Base-by-base conservation (phyloP, 2,888 invertebrate genomes). In the Chloroclysta siterata region DNA sequence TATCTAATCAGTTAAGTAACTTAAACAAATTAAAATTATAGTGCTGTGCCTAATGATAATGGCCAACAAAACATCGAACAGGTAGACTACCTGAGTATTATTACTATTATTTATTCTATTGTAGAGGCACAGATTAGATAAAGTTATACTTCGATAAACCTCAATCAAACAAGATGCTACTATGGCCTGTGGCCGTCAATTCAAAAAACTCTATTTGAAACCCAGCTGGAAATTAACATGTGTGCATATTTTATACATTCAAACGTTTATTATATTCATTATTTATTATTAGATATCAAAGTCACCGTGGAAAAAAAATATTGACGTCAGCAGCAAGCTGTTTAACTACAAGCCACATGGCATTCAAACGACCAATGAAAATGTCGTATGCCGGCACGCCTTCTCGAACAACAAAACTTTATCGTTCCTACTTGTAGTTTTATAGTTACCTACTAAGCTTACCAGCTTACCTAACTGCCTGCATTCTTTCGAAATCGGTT, bases 331-430 rank as follows among this genome's bases (percentile, higher is more conserved):
- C 17, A 44, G 10, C 28, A n/a, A 36, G 10, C 5, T 15, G 33
- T 41, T 17, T 46, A 39, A 53, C n/a, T 14, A 50, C 17, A 22
- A 47, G 15, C 22, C 17, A 46, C 3, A 46, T 46, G 46, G 46
- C 46, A 46, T 46, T 46, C 46, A 46, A 48, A 50, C 36, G 33
- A 71, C 82, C 80, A 82, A 81, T 81, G 68, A 73, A 15, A 36
- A 15, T 8, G 51, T 51, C 51, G 51, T 51, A 33, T 15, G 7
- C 51, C 15, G 33, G 11, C 51, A 51, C 51, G 51, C 51, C 51
- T 22, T 51, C 51, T 15, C 14, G 2, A 33, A 4, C 51, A 46
- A 46, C 15, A 8, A 11, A 46, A 11, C 17, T 46, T 46, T 46
- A 46, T 46, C 46, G 17, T 11, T 46, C 17, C 6, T 11, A 22